A percentile compares a stretch with the other conserved stretches of the same genome.
Evolutionary conservation across 2,113 vertebrate species (phyloP).

Genomic region (Talpa occidentalis): DNA sequence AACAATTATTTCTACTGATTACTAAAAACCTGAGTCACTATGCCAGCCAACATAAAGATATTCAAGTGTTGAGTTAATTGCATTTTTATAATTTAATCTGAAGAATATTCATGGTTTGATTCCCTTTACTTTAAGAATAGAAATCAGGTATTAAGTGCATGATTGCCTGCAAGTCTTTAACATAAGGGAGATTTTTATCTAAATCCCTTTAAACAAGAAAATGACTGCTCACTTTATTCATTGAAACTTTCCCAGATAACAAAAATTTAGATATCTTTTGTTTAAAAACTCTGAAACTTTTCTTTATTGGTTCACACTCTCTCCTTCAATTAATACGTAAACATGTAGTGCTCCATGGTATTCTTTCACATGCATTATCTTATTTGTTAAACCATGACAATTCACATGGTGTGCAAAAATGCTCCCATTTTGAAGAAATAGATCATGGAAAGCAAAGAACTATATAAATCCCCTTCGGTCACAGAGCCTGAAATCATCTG

Average conservation of each 20-base stretch:
- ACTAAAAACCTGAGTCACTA: neutral
- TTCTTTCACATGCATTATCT: neutral
- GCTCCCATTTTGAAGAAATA: neutral
- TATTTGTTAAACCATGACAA: neutral
- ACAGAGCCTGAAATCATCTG: neutral
- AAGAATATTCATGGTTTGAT: neutral
- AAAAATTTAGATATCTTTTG: neutral
- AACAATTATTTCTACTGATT: neutral
- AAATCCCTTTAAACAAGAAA: neutral
- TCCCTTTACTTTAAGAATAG: slow-evolving; percentile 13
- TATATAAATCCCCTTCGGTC: neutral
- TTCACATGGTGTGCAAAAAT: neutral
- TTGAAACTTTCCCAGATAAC: neutral
- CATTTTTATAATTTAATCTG: neutral
- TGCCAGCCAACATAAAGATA: neutral
- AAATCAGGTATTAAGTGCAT: neutral
- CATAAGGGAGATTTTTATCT: neutral
- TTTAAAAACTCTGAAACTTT: neutral
- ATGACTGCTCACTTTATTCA: neutral
- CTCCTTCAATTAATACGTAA: slow-evolving; percentile 14
- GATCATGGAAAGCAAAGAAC: neutral
- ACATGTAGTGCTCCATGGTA: neutral
- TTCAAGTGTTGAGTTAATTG: neutral
- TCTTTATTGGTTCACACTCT: neutral
- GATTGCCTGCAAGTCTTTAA: neutral